Evolutionary conservation across 2,888 invertebrate genomes (phyloP).

Genomic region (Notocelia uddmanniana): DNA sequence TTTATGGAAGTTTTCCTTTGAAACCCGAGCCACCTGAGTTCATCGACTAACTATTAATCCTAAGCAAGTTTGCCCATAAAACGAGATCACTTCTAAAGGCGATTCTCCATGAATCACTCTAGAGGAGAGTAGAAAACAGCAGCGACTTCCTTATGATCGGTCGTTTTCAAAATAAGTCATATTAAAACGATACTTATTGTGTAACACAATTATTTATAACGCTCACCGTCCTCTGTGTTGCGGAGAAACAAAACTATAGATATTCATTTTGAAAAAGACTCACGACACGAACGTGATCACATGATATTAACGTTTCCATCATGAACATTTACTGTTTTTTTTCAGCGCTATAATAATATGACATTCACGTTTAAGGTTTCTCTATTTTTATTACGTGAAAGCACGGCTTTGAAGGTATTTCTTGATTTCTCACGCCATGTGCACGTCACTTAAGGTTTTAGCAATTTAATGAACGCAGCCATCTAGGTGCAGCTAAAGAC

Average conservation of each 20-base stretch:
- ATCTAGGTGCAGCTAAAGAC: constrained; percentile 35
- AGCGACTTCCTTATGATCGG: not conserved
- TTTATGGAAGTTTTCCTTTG: constrained; percentile 45
- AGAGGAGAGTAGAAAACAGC: not conserved
- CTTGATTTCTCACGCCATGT: constrained; percentile 3
- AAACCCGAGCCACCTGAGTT: constrained; percentile 38
- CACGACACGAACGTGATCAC: too few relatives aligned
- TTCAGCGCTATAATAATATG: too few relatives aligned
- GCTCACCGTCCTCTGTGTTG: too few relatives aligned
- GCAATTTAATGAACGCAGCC: constrained; percentile 38
- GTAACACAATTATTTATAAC: too few relatives aligned
- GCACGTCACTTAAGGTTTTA: constrained; percentile 15
- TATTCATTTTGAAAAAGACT: too few relatives aligned
- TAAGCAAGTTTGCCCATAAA: constrained; percentile 42
- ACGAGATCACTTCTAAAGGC: constrained; percentile 31
- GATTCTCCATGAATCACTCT: constrained; percentile 12
- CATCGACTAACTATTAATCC: constrained; percentile 45
- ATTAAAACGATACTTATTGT: too few relatives aligned
- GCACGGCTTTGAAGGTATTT: too few relatives aligned
- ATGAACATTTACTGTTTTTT: too few relatives aligned
- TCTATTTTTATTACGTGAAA: too few relatives aligned
- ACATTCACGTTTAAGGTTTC: too few relatives aligned
- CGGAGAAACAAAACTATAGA: too few relatives aligned
- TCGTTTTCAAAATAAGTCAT: not conserved
- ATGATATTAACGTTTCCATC: too few relatives aligned